Conservation (phyloP, 2,888 invertebrate genomes). For the Ennomos quercinarius region DNA sequence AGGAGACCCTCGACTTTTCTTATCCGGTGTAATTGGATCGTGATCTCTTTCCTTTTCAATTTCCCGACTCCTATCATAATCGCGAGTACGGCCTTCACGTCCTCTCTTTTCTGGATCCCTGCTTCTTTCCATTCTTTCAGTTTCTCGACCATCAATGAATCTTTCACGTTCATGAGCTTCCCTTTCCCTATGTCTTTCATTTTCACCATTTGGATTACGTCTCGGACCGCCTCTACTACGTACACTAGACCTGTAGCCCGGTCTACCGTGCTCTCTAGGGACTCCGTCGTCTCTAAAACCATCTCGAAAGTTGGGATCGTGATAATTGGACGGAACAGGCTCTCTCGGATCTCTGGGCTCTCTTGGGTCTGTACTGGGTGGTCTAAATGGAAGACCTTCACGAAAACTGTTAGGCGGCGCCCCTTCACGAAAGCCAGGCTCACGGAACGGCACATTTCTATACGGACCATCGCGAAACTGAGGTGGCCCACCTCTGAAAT, state of each 20-base stretch:
- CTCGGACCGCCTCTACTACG: constrained; percentile 67
- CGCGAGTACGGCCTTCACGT: constrained; percentile 45
- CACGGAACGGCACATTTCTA: constrained; percentile 70
- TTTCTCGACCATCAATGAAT: constrained; percentile 71
- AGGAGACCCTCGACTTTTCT: constrained; percentile 69
- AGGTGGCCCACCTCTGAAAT: constrained; percentile 68
- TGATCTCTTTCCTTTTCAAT: constrained; percentile 76
- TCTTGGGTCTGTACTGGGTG: constrained; percentile 71
- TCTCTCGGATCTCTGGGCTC: constrained; percentile 73
- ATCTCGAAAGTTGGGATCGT: constrained; percentile 74
- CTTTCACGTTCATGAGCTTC: constrained; percentile 74
- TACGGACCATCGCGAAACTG: constrained; percentile 68
- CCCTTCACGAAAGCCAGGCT: constrained; percentile 70
- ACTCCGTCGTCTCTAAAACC: constrained; percentile 68
- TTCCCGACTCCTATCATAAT: constrained; percentile 69
- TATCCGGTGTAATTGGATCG: constrained; percentile 74
- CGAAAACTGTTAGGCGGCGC: constrained; percentile 67
- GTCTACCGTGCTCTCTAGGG: constrained; percentile 62
- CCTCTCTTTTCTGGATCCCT: constrained; percentile 57
- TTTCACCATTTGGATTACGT: constrained; percentile 69
- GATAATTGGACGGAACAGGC: constrained; percentile 59
- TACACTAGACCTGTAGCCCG: constrained; percentile 62
- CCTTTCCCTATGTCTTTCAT: constrained; percentile 74
- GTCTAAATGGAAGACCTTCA: constrained; percentile 68
- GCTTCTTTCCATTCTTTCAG: constrained; percentile 70